These are phyloP conservation scores for Teinopalpus imperialis DNA, from an alignment of 2,888 invertebrate species.

Conservation along the genomic window DNA sequence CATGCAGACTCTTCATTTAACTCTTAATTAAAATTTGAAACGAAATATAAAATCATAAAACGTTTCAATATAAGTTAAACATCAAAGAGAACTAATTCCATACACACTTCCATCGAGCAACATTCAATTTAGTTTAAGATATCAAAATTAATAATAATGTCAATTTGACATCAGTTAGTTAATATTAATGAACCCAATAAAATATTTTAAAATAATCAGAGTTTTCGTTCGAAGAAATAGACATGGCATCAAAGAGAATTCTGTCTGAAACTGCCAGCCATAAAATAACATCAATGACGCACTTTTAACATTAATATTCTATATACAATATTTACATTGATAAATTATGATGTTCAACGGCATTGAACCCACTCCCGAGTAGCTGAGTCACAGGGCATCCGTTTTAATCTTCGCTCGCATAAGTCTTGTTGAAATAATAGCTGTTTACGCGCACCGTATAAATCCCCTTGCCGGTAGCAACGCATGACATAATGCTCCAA, in stretches of 20 bases:
- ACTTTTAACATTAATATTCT: constrained; percentile 4
- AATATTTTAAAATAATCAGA: not conserved
- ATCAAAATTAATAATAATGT: not conserved
- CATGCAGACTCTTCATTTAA: no score
- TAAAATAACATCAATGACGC: not conserved
- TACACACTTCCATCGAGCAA: no score
- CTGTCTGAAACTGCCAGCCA: not conserved
- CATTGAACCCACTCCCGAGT: constrained; percentile 25
- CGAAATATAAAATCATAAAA: no score
- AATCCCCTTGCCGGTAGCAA: constrained; percentile 59
- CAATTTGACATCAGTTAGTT: not conserved
- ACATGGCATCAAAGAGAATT: not conserved
- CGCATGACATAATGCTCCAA: constrained; percentile 37
- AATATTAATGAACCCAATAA: not conserved
- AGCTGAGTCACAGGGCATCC: constrained; percentile 31
- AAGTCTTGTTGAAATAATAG: constrained; percentile 49
- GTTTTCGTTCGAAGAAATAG: not conserved
- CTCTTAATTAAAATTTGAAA: no score
- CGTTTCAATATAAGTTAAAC: no score
- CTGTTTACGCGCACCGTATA: constrained; percentile 44
- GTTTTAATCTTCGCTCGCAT: constrained; percentile 43
- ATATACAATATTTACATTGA: constrained; percentile 3
- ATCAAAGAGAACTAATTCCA: no score
- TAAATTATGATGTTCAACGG: constrained; percentile 21
- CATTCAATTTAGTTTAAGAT: no score